phyloP scores from a whole-genome alignment of 2,888 invertebrate species.

The Coleophora flavipennella region DNA sequence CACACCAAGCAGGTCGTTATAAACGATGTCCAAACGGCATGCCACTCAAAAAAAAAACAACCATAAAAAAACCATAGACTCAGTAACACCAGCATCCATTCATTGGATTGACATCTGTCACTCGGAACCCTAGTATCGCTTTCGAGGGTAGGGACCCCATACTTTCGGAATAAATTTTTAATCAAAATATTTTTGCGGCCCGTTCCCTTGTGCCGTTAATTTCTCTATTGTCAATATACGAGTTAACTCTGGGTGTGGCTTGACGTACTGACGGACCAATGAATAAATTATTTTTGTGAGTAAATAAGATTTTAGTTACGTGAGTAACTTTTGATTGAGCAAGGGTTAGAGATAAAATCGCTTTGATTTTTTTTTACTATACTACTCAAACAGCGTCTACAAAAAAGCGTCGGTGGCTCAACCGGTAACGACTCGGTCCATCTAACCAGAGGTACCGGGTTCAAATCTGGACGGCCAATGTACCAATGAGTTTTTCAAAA shows the following conservation, averaged over 20 bases:
- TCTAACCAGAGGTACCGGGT: no score
- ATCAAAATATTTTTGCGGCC: conserved; percentile 63
- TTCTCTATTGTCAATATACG: conserved; percentile 50
- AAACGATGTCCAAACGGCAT: no score
- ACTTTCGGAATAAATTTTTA: conserved; percentile 62
- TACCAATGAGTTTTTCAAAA: no score
- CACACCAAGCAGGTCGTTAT: no score
- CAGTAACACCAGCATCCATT: conserved; percentile 27
- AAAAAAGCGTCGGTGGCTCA: no score
- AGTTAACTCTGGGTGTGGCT: conserved; percentile 52
- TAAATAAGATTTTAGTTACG: conserved; percentile 1
- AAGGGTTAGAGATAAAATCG: no score
- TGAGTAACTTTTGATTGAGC: no score
- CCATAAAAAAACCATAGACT: conserved; percentile 3
- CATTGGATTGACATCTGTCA: conserved; percentile 66
- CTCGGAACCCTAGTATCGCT: conserved; percentile 21
- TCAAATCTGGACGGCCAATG: no score
- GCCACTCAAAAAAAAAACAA: no score
- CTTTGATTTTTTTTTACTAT: no score
- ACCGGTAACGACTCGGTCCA: no score
- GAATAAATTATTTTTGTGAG: conserved; percentile 29
- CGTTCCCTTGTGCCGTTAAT: conserved; percentile 45
- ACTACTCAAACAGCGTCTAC: no score
- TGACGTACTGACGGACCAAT: conserved; percentile 19
- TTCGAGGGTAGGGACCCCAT: conserved; percentile 32